Base-by-base conservation (phyloP, 2,888 invertebrate genomes). In the Scaptomyza cyrtandrae region DNA sequence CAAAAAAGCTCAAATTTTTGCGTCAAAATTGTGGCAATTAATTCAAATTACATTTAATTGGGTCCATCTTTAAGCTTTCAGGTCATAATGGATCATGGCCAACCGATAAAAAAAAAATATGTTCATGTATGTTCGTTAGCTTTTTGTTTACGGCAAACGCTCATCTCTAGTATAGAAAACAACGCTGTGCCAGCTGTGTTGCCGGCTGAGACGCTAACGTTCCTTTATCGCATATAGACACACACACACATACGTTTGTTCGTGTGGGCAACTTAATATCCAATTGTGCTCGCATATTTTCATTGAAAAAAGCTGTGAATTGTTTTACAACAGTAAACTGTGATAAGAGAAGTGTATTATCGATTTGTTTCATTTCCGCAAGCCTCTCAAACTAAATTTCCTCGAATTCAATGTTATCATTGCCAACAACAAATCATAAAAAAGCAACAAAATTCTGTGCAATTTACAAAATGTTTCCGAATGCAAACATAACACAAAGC, bases 161-260 rank as follows among this genome's bases (percentile, higher is more conserved):
- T 39, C 52, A 52, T 52, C 52, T 52, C 52, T 52, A 52, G 37
- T 27, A 27, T 39, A 39, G 14, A 39, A 37, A 52, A 52, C 52
- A 52, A 39, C 39, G 27, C 52, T 52, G 52, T 27, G 14, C 5
- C 52, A 39, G 39, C 52, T 52, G 37, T 11, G 14, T 14, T 24
- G 14, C 37, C 52, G 39, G 39, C 37, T n/a, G 27, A 27, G 24
- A 14, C 14, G 27, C 24, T 16, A 7, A 39, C n/a, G 10, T 50
- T 24, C 6, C 50, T n/a, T 11, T 14, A 39, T 13, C 14, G 52
- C 39, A 13, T 37, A 39, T 9, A 14, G 14, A 19, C 5, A 6
- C 9, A 50, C 19, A 19, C 35, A 50, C 9, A 13, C 7, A 16
- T 13, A 6, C 5, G 35, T 19, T 3, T 24, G n/a, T n/a, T 13